These are phyloP conservation scores for Mionectes macconnelli DNA, from an alignment of 2,113 vertebrate species.

Conservation along the genomic window DNA sequence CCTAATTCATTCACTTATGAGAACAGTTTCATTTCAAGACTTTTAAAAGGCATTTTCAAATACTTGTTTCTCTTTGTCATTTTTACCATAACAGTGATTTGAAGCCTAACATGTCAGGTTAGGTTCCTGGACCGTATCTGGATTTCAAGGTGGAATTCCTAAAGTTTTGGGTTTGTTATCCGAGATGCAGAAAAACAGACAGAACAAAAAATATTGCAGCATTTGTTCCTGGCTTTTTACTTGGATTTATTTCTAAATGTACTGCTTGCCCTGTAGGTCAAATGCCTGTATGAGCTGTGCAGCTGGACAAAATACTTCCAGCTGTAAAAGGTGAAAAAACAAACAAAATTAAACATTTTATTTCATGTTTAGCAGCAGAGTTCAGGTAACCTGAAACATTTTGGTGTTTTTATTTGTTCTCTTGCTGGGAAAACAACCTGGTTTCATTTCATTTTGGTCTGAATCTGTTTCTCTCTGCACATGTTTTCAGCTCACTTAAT, in stretches of 20 bases:
- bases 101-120: conserved; percentile 4
- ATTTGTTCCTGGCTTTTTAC: conserved; percentile 15
- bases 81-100: conserved; percentile 14
- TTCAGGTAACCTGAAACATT: not conserved
- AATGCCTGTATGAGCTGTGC: not conserved
- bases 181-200: not conserved
- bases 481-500: not conserved
- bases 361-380: not conserved
- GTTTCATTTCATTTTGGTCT: not conserved
- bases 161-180: not conserved
- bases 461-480: not conserved
- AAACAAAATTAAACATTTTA: not conserved
- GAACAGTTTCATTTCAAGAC: conserved; percentile 45
- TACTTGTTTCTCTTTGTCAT: conserved; percentile 41
- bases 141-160: not conserved
- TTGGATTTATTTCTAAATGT: conserved; percentile 44
- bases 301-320: not conserved
- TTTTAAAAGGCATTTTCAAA: conserved; percentile 36
- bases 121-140: not conserved
- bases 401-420: not conserved
- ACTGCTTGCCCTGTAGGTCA: not conserved
- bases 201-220: not conserved
- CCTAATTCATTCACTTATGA: conserved; percentile 62
- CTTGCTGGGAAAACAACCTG: not conserved
- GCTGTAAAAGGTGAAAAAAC: not conserved